Evolutionary conservation across 2,113 vertebrate species (phyloP).

Genomic region (Bombycilla garrulus): DNA sequence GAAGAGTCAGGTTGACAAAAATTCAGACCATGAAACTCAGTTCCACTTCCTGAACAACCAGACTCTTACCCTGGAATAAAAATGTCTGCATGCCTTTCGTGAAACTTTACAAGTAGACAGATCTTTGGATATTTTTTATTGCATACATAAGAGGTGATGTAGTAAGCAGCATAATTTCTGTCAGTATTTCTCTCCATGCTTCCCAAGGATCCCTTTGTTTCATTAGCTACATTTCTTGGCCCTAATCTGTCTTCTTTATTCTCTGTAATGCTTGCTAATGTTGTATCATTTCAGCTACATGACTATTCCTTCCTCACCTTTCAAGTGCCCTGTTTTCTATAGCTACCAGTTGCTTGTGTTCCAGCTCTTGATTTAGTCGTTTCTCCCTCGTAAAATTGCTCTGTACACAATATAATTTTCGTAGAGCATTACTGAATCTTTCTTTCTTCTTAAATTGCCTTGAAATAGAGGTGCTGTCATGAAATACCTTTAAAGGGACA

Average conservation of each 20-base stretch:
- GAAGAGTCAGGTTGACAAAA: neutral
- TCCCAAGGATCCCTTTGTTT: neutral
- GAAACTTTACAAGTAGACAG: neutral
- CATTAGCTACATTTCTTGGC: neutral
- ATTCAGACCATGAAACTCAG: neutral
- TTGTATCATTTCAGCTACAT: rapidly evolving
- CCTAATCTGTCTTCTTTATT: neutral
- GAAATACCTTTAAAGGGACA: neutral
- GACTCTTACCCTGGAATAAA: neutral
- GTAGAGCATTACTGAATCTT: neutral
- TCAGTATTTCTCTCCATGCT: neutral
- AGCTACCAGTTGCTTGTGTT: neutral
- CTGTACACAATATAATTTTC: neutral
- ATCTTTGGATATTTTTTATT: neutral
- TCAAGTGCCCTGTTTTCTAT: neutral
- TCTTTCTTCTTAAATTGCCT: neutral
- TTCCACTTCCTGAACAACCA: neutral
- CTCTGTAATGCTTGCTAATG: neutral
- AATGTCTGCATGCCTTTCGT: neutral
- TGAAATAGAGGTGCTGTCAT: neutral
- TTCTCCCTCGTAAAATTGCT: neutral
- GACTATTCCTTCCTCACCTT: neutral
- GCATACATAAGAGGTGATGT: neutral
- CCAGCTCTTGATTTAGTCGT: neutral
- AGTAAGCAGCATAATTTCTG: neutral